Evolutionary conservation across 2,888 invertebrate species (phyloP).

Genomic region (Drosophila cracens): DNA sequence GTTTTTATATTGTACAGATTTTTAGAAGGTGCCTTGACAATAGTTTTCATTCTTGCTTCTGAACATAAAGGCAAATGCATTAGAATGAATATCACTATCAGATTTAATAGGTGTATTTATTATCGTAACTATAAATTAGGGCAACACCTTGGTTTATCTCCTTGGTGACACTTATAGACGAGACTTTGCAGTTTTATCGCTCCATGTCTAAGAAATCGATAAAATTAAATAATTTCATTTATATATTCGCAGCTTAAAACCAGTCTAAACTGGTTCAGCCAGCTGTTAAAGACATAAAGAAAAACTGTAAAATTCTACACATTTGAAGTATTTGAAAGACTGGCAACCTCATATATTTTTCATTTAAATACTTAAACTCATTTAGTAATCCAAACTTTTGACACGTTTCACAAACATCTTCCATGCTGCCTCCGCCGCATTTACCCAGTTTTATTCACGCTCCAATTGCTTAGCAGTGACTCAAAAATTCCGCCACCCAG

Average conservation of each 20-base stretch:
- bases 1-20: not conserved
- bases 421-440: slow-evolving; percentile 3
- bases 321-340: slow-evolving; percentile 30
- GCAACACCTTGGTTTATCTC: not conserved
- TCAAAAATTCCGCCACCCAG: slow-evolving; percentile 76
- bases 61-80: not conserved
- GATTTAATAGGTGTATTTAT: not conserved
- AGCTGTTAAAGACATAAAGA: not conserved
- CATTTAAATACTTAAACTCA: slow-evolving; percentile 55
- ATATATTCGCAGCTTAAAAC: not conserved
- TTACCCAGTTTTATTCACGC: slow-evolving; percentile 50
- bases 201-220: not conserved
- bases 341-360: slow-evolving; percentile 29
- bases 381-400: slow-evolving; percentile 71
- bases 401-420: slow-evolving; percentile 64
- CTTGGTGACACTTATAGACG: not conserved
- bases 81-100: not conserved
- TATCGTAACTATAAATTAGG: not conserved
- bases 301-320: not conserved
- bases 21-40: not conserved
- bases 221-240: not conserved
- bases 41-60: not conserved
- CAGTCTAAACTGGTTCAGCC: slow-evolving; percentile 8
- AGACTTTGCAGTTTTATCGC: not conserved
- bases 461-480: slow-evolving; percentile 70